These are phyloP conservation scores for Phrynosoma platyrhinos DNA, from an alignment of 2,113 vertebrate species.

Conservation along the genomic window DNA sequence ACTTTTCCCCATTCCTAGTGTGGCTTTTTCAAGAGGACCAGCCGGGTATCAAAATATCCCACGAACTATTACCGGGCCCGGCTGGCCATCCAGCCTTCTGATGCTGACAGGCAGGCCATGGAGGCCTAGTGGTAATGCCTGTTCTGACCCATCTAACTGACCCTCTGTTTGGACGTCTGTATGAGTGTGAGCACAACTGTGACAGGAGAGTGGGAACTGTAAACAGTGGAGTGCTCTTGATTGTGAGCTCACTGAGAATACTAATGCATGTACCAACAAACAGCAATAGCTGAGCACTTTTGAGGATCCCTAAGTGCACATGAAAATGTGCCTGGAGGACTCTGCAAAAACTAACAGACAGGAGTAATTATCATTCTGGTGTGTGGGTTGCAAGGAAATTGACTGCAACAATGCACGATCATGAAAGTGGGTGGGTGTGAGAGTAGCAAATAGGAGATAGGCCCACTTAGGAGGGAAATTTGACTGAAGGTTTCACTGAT, in stretches of 20 bases:
- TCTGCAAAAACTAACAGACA: not conserved
- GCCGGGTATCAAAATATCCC: slow-evolving; percentile 79
- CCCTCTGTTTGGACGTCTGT: not conserved
- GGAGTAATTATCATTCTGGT: not conserved
- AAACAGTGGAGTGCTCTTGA: not conserved
- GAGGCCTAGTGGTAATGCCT: slow-evolving; percentile 68
- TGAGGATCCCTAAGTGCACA: slow-evolving; percentile 58
- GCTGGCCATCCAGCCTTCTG: slow-evolving; percentile 89
- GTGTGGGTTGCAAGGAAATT: not conserved
- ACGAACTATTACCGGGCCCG: slow-evolving; percentile 88
- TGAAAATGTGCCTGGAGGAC: slow-evolving; percentile 4
- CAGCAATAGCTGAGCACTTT: slow-evolving; percentile 15
- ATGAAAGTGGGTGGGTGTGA: not conserved
- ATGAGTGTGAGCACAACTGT: slow-evolving; percentile 16
- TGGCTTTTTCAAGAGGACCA: slow-evolving; percentile 89
- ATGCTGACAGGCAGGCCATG: slow-evolving; percentile 82
- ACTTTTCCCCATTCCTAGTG: slow-evolving; percentile 77
- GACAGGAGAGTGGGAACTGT: not conserved
- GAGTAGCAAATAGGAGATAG: not conserved
- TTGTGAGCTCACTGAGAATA: not conserved
- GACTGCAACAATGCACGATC: slow-evolving; percentile 12
- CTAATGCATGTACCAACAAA: not conserved
- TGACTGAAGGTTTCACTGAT: not conserved
- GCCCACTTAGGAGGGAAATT: not conserved
- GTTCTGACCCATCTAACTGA: not conserved